A percentile compares a stretch with the other conserved stretches of the same genome.
These are phyloP conservation scores for Myripristis jacobus DNA, from an alignment of 2,797 vertebrate genomes.

Conservation along the genomic window DNA sequence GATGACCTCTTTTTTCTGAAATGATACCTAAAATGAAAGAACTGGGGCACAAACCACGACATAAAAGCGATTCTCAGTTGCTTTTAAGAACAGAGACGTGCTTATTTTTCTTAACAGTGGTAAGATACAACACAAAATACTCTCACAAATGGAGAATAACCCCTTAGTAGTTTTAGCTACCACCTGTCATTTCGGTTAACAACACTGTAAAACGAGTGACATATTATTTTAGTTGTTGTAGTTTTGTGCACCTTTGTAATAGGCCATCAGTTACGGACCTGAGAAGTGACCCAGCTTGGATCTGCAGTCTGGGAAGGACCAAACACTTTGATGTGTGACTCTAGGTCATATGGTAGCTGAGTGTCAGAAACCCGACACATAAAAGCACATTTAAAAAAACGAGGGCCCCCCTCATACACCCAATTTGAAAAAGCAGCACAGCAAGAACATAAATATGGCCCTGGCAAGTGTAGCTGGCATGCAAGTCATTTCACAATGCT, in stretches of 20 bases:
- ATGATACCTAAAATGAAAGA: neutral
- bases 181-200: neutral
- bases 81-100: neutral
- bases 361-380: slow-evolving; percentile 46
- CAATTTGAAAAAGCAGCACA: slow-evolving; percentile 28
- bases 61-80: neutral
- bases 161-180: neutral
- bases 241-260: neutral
- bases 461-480: slow-evolving; percentile 39
- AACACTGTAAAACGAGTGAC: neutral
- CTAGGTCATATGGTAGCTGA: slow-evolving; percentile 6
- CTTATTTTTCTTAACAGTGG: neutral
- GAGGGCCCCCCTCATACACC: slow-evolving; percentile 25
- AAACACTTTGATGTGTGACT: no score
- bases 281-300: neutral
- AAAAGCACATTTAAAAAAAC: slow-evolving; percentile 42
- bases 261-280: neutral
- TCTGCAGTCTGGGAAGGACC: slow-evolving; percentile 13
- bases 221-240: neutral
- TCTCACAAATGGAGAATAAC: neutral
- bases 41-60: neutral
- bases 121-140: neutral
- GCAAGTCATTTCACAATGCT: slow-evolving; percentile 51
- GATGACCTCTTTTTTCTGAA: neutral
- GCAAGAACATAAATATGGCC: slow-evolving; percentile 47